These are phyloP conservation scores for Dynastes tityus DNA, from an alignment of 2,888 invertebrate genomes.

Conservation along the genomic window DNA sequence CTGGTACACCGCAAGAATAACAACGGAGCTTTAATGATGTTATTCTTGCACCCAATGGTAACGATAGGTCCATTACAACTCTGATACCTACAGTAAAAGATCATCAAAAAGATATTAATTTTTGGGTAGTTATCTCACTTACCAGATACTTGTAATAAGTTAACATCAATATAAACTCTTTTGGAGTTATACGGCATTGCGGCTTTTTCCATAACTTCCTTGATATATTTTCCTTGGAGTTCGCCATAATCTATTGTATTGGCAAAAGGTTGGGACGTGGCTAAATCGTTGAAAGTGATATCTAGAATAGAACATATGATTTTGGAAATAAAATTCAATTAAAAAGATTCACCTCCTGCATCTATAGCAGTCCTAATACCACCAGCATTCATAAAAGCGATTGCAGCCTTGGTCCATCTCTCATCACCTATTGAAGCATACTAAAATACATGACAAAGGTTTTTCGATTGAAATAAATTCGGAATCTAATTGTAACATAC, in stretches of 20 bases:
- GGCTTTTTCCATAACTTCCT: slow-evolving; percentile 72
- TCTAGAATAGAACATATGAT: slow-evolving; percentile 70
- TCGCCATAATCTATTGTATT: slow-evolving; percentile 76
- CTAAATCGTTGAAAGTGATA: slow-evolving; percentile 80
- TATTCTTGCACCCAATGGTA: slow-evolving; percentile 76
- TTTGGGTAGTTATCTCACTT: not conserved
- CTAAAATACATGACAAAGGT: slow-evolving; percentile 64
- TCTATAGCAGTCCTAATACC: slow-evolving; percentile 80
- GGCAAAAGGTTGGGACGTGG: slow-evolving; percentile 83
- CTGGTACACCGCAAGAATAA: slow-evolving; percentile 77
- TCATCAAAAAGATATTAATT: not conserved
- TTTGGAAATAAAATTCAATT: not conserved
- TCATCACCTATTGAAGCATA: slow-evolving; percentile 66
- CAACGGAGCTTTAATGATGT: slow-evolving; percentile 75
- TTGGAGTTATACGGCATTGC: slow-evolving; percentile 67
- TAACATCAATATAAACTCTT: slow-evolving; percentile 64
- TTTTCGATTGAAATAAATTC: not conserved
- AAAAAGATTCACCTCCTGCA: slow-evolving; percentile 73
- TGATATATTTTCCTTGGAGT: slow-evolving; percentile 53
- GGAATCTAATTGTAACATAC: slow-evolving; percentile 69
- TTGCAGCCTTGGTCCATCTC: slow-evolving; percentile 80
- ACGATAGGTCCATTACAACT: slow-evolving; percentile 76
- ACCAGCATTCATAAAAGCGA: slow-evolving; percentile 80
- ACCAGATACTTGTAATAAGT: slow-evolving; percentile 77
- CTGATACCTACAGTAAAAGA: slow-evolving; percentile 72